Evolutionary conservation across 2,113 vertebrate genomes (phyloP), one percentile per base, ranked within the genome.

Genomic region (Sprattus sprattus): DNA sequence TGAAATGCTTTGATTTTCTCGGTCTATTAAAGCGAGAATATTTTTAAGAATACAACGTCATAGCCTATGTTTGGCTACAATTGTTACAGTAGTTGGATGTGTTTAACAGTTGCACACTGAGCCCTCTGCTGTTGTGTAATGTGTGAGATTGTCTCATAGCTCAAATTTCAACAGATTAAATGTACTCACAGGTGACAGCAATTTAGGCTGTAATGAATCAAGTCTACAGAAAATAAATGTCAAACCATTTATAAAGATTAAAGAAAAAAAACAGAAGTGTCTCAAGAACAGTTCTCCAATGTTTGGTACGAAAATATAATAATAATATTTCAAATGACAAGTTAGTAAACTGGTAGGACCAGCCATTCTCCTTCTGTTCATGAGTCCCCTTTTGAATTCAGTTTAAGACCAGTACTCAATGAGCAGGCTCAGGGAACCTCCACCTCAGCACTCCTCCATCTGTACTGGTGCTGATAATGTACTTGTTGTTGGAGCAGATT

Each of bases 401-500:
- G 7, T 84, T 50, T 25, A 80, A 50, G 32, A 32, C 9, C 20
- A 22, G 60, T 22, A 44, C 25, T 52, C 28, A 18, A 10, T 67
- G 45, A 49, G 64, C n/a, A 49, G 78, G 95, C 93, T 78, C 32
- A 39, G 71, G 71, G 32, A 44, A 78, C 71, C 71, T 78, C 71
- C 71, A 78, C 25, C 32, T 39, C 71, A 78, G 71, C 71, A 78
- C 71, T 32, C 71, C 71, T 45, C 93, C 95, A 0, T 95, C 93
- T 0, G 91, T 91, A 4, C 95, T 94, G n/a, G 92, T 89, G 0
- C 95, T 95, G 82, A 96, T 49, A 0, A 95, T 94, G 67, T 88
- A 90, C 85, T 91, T 91, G 82, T 91, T 94, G 82, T 90, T 92
- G 4, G 95, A 94, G 50, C 93, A 94, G 91, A 96, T 91, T 84